These are phyloP conservation scores for Prolemur simus DNA, from an alignment of 2,113 vertebrate species.

Conservation along the genomic window DNA sequence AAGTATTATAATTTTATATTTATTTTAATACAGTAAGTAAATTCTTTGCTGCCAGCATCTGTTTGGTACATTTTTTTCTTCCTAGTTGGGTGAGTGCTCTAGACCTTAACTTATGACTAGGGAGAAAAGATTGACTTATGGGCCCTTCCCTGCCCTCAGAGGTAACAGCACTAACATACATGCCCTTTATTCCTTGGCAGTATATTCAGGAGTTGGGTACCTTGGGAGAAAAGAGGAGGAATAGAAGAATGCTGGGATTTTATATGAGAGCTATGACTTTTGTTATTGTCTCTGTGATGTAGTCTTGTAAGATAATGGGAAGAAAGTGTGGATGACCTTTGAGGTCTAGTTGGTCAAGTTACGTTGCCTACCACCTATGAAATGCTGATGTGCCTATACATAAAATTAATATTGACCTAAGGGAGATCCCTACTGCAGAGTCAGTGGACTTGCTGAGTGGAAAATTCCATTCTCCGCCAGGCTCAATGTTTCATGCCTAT, in stretches of 20 bases:
- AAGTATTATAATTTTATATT: constrained; percentile 13
- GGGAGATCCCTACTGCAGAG: background rate
- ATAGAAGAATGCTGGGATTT: background rate
- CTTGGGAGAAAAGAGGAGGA: background rate
- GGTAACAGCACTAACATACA: background rate
- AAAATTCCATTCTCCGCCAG: background rate
- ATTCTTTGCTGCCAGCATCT: background rate
- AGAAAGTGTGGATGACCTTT: background rate
- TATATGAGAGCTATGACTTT: background rate
- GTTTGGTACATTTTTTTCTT: background rate
- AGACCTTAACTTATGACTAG: background rate
- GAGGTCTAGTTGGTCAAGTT: background rate
- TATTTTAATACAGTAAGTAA: background rate
- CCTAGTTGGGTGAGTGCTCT: background rate
- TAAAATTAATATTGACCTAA: background rate
- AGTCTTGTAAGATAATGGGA: background rate
- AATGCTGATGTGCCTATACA: background rate
- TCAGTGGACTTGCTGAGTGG: background rate
- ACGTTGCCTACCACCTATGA: background rate
- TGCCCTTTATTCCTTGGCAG: background rate
- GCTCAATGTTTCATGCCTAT: too few species aligned
- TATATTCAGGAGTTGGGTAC: background rate
- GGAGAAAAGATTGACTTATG: background rate
- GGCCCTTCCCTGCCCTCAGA: background rate
- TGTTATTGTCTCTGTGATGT: background rate